A percentile compares a stretch with the other conserved stretches of the same genome.
Conservation (phyloP, 2,888 invertebrate species). For the Drosophila neonasuta region DNA sequence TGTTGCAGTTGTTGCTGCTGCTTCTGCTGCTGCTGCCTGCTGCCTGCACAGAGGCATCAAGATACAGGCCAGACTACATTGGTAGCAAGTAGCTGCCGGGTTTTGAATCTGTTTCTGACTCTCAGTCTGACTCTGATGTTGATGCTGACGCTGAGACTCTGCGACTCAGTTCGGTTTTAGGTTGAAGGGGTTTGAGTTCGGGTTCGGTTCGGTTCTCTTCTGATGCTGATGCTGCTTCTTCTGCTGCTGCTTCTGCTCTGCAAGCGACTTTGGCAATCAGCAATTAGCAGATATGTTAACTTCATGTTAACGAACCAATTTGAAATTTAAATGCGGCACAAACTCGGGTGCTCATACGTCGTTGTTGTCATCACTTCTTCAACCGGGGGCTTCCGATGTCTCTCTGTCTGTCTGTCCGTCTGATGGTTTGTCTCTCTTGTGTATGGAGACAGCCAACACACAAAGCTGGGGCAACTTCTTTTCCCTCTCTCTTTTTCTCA, state of each 20-base stretch:
- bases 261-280: slow-evolving; percentile 77
- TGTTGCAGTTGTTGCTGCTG: slow-evolving; percentile 43
- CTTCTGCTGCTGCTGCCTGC: slow-evolving; percentile 45
- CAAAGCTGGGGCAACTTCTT: slow-evolving; percentile 34
- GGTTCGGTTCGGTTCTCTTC: slow-evolving; percentile 20
- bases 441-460: slow-evolving; percentile 41
- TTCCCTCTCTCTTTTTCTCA: slow-evolving; percentile 10
- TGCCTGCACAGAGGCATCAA: slow-evolving; percentile 75
- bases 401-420: slow-evolving; percentile 19
- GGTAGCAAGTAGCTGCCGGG: slow-evolving; percentile 74
- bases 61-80: slow-evolving; percentile 71
- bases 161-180: slow-evolving; percentile 29
- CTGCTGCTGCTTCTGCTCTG: slow-evolving; percentile 15
- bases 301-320: slow-evolving; percentile 78
- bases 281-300: slow-evolving; percentile 78
- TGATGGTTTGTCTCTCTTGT: slow-evolving; percentile 11
- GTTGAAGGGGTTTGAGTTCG: slow-evolving; percentile 23
- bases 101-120: slow-evolving; percentile 32
- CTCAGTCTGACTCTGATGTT: slow-evolving; percentile 21
- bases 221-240: background rate
- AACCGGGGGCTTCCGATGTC: slow-evolving; percentile 64
- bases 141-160: slow-evolving; percentile 22
- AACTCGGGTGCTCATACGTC: slow-evolving; percentile 74
- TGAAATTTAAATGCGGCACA: slow-evolving; percentile 78
- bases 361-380: slow-evolving; percentile 75